Base-by-base conservation (phyloP, 2,113 vertebrate species). In the Tylochromis polylepis region DNA sequence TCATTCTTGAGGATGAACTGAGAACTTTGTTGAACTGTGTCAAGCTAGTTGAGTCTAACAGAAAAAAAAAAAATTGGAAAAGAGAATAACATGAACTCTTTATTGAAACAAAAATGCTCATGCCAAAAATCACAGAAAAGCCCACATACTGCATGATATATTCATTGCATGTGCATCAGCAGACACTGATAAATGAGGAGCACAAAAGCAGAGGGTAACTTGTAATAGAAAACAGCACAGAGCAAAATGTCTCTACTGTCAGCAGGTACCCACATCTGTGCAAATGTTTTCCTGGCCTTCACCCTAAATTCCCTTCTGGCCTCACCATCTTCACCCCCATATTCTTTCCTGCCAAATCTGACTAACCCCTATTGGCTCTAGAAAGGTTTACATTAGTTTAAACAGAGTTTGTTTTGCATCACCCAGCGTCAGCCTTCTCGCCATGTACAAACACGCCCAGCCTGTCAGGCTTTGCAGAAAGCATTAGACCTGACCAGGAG, bases 241-340 rank as follows among this genome's bases (percentile, higher is more conserved):
- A 6, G 10, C 34, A 16, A 20, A 56, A 24, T 3, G 18, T 46
- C 62, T 77, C 75, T 53, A 11, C 56, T 77, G 65, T 53, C 86
- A 81, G 60, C 67, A 88, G 78, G 56, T 53, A 11, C 16, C 41
- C 80, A 93, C 92, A 93, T 94, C 94, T 93, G 92, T 92, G 36
- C 22, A 93, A 91, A 91, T 90, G 67, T 87, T 90, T 92, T 88
- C 20, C 31, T 89, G 65, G 79, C 86, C 62, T 82, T 81, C 4
- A 2, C 29, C 60, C 86, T 38, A 10, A 78, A 85, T 83, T 87
- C 83, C 46, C 27, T 16, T 58, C 57, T 67, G 29, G n/a, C 56
- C 57, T 27, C 18, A 20, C 14, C 53, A 38, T 83, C 83, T 43
- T 84, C 29, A 15, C 29, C 18, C 18, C 11, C 9, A 6, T 18